Base-by-base conservation (phyloP, 1,140 invertebrate genomes). In the Platorchestia sp. region DNA sequence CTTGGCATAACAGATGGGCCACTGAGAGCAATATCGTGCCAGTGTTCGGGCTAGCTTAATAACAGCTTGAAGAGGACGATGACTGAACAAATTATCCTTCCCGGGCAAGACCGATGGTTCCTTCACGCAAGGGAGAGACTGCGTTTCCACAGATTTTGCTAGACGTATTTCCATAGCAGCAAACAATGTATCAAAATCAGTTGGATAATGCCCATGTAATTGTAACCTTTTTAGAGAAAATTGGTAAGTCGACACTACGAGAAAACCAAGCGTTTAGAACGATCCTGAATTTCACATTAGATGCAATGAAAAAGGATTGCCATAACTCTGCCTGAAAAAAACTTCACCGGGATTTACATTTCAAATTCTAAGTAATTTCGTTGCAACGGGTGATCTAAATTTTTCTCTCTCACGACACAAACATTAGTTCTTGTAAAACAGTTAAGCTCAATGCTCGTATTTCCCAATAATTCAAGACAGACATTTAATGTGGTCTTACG, bases 1-100 rank as follows among this genome's bases (percentile, higher is more conserved):
- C 45, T 93, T 47, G 45, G 91, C 87, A 89, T 45, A 93, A 93
- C 45, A 47, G 91, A 93, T 93, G 91, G 91, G 45, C 44, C 91
- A 45, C 43, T 47, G 44, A 45, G 91, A 40, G 91, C 91, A 45
- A 47, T 45, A 93, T 44, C 91, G 91, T 93, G 91, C 91, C 45
- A 47, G 91, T 16, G 91, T 42, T 93, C 91, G 40, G 7, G 91
- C 45, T 5, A 45, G 91, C 91, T n/a, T 93, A 93, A 93, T 93
- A 45, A 93, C 91, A 93, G 91, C 43, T 45, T 45, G 36, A 45
- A 44, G 47, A 93, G 91, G 91, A 93, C 45, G 91, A 93, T 93
- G 47, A 93, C 91, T 45, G 91, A 45, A 93, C 91, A 93, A 93
- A 93, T 93, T 93, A 93, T 93, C 91, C 91, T 93, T 93, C 91